A percentile compares a stretch with the other conserved stretches of the same genome.
Evolutionary conservation across 2,888 invertebrate species (phyloP).

Genomic region (Teinopalpus imperialis): DNA sequence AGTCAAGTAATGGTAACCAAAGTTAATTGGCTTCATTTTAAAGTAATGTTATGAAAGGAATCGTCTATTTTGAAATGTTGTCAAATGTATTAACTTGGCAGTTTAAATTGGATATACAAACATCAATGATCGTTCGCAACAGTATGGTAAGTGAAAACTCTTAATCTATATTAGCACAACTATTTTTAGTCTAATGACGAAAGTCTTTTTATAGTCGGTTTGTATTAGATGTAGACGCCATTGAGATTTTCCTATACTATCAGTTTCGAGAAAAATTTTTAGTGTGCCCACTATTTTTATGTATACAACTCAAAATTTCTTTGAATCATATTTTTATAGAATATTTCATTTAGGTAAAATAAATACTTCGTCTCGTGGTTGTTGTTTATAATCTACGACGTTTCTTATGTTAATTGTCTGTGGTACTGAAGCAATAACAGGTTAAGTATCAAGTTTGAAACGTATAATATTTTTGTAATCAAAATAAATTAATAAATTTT

Average conservation of each 20-base stretch:
- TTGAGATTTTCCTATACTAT: neutral
- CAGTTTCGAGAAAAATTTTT: neutral
- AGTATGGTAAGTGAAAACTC: conserved; percentile 39
- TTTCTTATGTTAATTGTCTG: no score
- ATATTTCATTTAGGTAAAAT: no score
- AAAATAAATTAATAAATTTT: no score
- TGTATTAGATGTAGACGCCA: conserved; percentile 9
- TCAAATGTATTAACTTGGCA: conserved; percentile 27
- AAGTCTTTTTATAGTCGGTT: conserved; percentile 23
- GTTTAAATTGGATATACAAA: conserved; percentile 33
- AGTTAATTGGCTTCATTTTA: conserved; percentile 11
- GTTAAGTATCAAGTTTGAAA: no score
- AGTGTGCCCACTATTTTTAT: no score
- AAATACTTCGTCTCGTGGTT: no score
- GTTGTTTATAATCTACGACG: no score
- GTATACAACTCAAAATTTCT: no score
- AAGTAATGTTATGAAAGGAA: conserved; percentile 43
- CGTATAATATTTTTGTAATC: no score
- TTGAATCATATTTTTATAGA: no score
- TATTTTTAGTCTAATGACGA: conserved; percentile 31
- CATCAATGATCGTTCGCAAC: conserved; percentile 32
- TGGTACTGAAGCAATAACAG: no score
- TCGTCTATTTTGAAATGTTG: conserved; percentile 43
- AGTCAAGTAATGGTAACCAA: no score
- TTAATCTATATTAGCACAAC: conserved; percentile 33